Base-by-base conservation (phyloP, 2,888 invertebrate genomes). In the Athalia rosae region DNA sequence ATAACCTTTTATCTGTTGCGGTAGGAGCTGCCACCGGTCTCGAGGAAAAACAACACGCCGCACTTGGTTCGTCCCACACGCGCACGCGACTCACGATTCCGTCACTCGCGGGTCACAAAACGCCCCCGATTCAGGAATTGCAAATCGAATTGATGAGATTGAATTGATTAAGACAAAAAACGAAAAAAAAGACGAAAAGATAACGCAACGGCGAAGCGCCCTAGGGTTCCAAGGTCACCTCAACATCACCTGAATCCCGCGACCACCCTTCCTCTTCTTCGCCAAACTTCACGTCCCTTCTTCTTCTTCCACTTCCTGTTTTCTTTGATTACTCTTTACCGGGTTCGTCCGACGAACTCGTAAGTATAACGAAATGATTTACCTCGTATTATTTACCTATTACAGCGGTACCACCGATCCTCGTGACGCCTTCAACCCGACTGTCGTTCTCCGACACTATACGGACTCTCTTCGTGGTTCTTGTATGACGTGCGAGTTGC, bases 341-440 rank as follows among this genome's bases (percentile, higher is more conserved):
- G 7, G 15, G 13, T 6, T 67, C 41, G 13, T 41, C 47, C 53
- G 67, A 9, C 8, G 41, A 6, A 6, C 58, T 47, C 71, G 58
- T 58, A 58, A 43, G 71, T n/a, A 28, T 48, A 43, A 50, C 67
- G 53, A 43, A 47, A 53, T 28, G 53, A 8, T n/a, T n/a, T 47
- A 53, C 50, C 28, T 28, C 50, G 50, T 50, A 50, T 41, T 4
- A 13, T 58, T 5, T 11, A 58, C 28, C 28, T 28, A 28, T 28
- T 58, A 58, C 5, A 13, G 62, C 6, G 62, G 58, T 58, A 15
- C 43, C 45, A 74, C 47, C 48, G 48, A 71, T 62, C 28, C 48
- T 61, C 74, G 58, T 61, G 74, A 59, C 50, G 74, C 62, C 61
- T 74, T 74, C 61, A 74, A 74, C 74, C 74, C 74, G 74, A 74